Conservation (phyloP, 2,888 invertebrate genomes). For the Tuta absoluta region DNA sequence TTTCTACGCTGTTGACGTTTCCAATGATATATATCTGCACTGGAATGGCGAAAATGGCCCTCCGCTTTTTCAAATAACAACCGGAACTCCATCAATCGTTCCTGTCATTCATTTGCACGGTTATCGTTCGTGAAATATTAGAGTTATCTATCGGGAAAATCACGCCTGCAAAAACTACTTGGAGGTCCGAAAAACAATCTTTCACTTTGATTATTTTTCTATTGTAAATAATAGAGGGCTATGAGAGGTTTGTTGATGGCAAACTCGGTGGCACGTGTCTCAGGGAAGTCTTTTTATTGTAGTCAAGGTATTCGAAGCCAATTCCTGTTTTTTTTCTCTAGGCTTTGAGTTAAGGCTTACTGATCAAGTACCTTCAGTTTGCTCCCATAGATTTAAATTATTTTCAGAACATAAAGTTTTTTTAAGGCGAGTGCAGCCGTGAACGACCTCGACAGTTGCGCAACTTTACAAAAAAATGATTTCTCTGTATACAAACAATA, state of each 20-base stretch:
- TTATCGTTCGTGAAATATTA: conserved; percentile 72
- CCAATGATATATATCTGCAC: conserved; percentile 74
- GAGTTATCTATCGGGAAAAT: conserved; percentile 71
- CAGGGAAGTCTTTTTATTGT: conserved; percentile 21
- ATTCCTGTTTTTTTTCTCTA: too few species aligned
- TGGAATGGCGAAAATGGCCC: conserved; percentile 71
- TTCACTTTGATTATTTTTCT: conserved; percentile 76
- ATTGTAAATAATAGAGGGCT: conserved; percentile 73
- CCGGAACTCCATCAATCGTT: conserved; percentile 71
- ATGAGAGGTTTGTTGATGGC: conserved; percentile 58
- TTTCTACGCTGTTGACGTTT: conserved; percentile 78
- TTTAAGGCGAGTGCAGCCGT: too few species aligned
- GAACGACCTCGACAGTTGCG: too few species aligned
- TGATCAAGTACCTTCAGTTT: too few species aligned
- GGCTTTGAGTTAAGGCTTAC: too few species aligned
- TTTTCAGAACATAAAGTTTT: too few species aligned
- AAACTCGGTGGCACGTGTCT: conserved; percentile 50
- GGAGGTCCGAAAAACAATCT: conserved; percentile 59
- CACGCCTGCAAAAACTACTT: conserved; percentile 72
- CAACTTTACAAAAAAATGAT: too few species aligned
- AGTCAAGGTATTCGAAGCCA: conserved; percentile 36
- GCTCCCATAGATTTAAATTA: too few species aligned
- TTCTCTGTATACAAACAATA: too few species aligned
- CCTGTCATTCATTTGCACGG: conserved; percentile 75
- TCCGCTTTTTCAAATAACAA: conserved; percentile 80